Evolutionary conservation across 2,113 vertebrate species (phyloP), one percentile per base, ranked within the genome.

Genomic region (Aspiorhynchus laticeps): DNA sequence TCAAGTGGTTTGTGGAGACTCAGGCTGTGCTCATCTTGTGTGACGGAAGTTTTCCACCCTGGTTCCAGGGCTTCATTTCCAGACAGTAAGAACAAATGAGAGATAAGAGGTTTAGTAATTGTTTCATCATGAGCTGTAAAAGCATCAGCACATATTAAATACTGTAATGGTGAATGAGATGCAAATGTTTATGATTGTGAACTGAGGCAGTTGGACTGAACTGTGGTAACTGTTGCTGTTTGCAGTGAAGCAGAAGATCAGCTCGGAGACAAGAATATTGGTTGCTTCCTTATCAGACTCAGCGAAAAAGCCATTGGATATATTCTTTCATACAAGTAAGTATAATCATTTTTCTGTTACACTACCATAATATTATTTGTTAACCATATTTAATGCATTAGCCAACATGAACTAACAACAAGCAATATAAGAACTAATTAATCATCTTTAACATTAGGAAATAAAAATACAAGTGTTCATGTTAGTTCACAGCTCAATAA

Each of bases 1-100:
- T 89, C 43, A 91, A 91, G 71, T 98, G 97, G 97, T 98, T 97
- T 43, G 90, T 95, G 63, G 94, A 95, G 88, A 97, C 96, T 0
- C 97, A 97, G 88, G 94, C 94, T 26, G 90, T 77, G 0, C 89
- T 92, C 53, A 65, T 98, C 43, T 82, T 93, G 28, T 90, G 89
- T 61, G 56, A 92, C 0, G 96, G 95, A 69, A 79, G 91, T 24
- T 95, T 97, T 86, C 97, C 97, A 0, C 0, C 28, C 3, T 98
- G 97, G 97, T 97, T 98, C 91, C 94, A 95, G 0, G 97, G 97
- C 75, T 97, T 97, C 91, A 90, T 96, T 88, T 93, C 93, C 79
- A 93, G 97, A 59, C 95, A 93, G 97, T 97, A 94, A 95, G 96
- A 28, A 78, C 26, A 17, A 21, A 74, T 31, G 8, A 75, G 21